Base-by-base conservation (phyloP, 2,113 vertebrate genomes). In the Stomatorhinus ivindoensis region DNA sequence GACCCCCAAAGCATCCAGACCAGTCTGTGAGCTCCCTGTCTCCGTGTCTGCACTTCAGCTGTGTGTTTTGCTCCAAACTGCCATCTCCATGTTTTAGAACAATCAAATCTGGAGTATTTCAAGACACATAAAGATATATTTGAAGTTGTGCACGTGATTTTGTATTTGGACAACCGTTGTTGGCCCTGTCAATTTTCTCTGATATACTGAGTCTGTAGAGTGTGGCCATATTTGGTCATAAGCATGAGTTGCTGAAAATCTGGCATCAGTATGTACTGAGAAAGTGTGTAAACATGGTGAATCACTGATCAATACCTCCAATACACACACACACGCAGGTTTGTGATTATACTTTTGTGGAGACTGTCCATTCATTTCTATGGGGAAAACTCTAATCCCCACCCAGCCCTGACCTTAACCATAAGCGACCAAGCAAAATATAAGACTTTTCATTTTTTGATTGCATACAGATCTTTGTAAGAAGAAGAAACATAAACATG, bases 1-100 rank as follows among this genome's bases (percentile, higher is more conserved):
- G 91, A 93, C 87, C 4, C 42, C 27, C 92, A 88, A 88, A 92
- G 93, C 83, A 93, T 93, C 87, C 88, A 85, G n/a, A 93, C 93
- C 84, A 91, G 92, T 87, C 94, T 94, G 44, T 46, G 44, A 46
- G 47, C 44, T 91, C 90, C 0, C 94, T 95, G 91, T 92, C 35
- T 61, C 4, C 69, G 61, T 46, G 44, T 46, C 4, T 35, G 4
- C 88, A 15, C 88, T 65, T 42, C 73, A 80, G 15, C 15, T 76
- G 15, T 50, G 86, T 87, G 48, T 39, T 39, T 58, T 2, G 0
- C 35, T 44, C 24, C 27, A 65, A 73, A 80, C 35, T 39, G 47
- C 46, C 10, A 31, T 65, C 31, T 76, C 11, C n/a, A 42, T 31
- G n/a, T 42, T 39, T 76, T 76, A 6, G 4, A 76, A 11, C 69